These are phyloP conservation scores for Dynastes maya DNA, from an alignment of 2,888 invertebrate genomes.

Conservation along the genomic window DNA sequence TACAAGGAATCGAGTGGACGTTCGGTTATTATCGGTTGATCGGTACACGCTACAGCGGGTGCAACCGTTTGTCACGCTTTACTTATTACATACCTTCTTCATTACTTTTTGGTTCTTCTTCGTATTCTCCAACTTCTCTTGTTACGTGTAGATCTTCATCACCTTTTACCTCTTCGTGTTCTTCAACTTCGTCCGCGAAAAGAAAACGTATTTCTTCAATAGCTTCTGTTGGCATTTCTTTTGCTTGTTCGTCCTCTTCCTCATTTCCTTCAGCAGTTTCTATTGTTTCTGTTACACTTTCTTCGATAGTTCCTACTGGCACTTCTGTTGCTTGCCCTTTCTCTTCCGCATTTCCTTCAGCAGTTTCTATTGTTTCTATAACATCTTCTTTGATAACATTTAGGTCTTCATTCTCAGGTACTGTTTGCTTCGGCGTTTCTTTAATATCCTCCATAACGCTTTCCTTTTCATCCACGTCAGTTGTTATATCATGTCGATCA, in stretches of 20 bases:
- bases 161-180: background rate
- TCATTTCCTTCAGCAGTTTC: constrained; percentile 1
- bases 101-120: background rate
- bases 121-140: background rate
- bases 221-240: background rate
- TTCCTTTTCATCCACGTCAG: constrained; percentile 7
- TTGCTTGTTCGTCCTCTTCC: background rate
- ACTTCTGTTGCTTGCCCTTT: too few species aligned
- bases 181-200: background rate
- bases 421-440: background rate
- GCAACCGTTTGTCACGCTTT: too few species aligned
- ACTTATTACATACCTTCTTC: background rate
- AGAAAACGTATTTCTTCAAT: background rate
- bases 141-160: background rate
- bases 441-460: background rate
- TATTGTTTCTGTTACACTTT: background rate
- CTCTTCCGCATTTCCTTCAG: background rate
- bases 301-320: background rate
- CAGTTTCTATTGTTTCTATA: background rate
- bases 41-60: too few species aligned
- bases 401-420: background rate
- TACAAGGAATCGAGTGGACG: too few species aligned
- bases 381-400: constrained; percentile 11
- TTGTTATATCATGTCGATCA: constrained; percentile 14
- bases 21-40: too few species aligned